Conservation (phyloP, 2,888 invertebrate genomes). For the Myathropa florea region DNA sequence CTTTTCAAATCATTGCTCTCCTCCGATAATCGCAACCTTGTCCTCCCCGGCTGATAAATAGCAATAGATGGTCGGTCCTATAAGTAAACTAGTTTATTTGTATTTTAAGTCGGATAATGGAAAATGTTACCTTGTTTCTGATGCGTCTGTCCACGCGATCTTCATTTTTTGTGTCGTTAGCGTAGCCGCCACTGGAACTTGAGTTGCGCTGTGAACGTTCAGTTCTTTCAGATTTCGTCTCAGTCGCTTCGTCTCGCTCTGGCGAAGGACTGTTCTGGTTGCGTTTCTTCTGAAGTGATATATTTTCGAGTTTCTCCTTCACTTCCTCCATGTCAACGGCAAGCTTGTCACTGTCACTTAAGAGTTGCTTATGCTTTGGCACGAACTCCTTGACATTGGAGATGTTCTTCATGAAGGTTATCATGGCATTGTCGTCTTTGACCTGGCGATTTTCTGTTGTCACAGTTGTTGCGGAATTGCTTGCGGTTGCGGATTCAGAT, state of each 20-base stretch:
- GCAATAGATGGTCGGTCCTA: constrained; percentile 94
- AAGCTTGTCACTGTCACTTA: not conserved
- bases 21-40: constrained; percentile 75
- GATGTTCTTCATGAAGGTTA: constrained; percentile 74
- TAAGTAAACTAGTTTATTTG: constrained; percentile 45
- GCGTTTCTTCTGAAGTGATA: constrained; percentile 41
- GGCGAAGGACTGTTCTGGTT: not conserved
- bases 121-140: constrained; percentile 77
- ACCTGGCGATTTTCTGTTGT: not conserved
- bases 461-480: not conserved
- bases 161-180: constrained; percentile 45
- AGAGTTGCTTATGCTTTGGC: constrained; percentile 68
- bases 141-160: constrained; percentile 73
- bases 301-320: constrained; percentile 63
- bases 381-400: constrained; percentile 72
- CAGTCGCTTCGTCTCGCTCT: constrained; percentile 37
- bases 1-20: constrained; percentile 74
- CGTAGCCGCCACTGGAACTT: constrained; percentile 61
- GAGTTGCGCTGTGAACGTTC: constrained; percentile 60
- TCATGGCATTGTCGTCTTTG: constrained; percentile 67
- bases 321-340: constrained; percentile 55
- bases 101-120: not conserved
- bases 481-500: constrained; percentile 41
- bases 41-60: constrained; percentile 92
- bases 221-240: constrained; percentile 29